Conservation (phyloP, 2,113 vertebrate species). For the Otus sunia region DNA sequence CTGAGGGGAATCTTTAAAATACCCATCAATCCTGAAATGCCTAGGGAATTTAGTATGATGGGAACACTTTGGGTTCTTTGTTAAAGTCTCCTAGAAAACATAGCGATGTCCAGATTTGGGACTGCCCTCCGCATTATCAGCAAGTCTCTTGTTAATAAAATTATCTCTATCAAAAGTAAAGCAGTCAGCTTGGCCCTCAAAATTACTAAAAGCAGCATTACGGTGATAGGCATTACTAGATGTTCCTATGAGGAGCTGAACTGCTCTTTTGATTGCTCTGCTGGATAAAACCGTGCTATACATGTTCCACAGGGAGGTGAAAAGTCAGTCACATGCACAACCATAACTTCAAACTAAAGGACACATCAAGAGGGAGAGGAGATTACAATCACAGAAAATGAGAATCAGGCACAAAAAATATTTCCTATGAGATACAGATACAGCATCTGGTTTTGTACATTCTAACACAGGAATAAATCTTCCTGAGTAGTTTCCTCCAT, state of each 20-base stretch:
- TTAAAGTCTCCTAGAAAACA: neutral
- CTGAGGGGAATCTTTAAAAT: neutral
- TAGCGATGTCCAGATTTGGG: neutral
- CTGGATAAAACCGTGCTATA: neutral
- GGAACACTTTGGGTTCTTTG: neutral
- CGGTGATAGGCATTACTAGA: neutral
- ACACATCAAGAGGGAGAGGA: neutral
- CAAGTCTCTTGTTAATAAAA: neutral
- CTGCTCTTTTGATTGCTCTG: neutral
- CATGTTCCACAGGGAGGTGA: neutral
- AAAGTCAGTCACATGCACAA: neutral
- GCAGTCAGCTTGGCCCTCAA: neutral
- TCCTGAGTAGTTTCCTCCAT: neutral
- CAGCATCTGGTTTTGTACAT: slow-evolving; percentile 4
- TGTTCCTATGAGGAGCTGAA: neutral
- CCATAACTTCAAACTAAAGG: neutral
- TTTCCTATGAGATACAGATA: neutral
- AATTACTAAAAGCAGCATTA: neutral
- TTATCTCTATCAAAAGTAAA: neutral
- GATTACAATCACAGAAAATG: neutral
- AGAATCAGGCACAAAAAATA: neutral
- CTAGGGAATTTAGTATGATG: neutral
- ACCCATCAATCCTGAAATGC: neutral
- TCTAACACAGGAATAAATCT: neutral
- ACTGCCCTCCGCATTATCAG: neutral